Conservation (phyloP, 2,113 vertebrate species). For the Paramisgurnus dabryanus region DNA sequence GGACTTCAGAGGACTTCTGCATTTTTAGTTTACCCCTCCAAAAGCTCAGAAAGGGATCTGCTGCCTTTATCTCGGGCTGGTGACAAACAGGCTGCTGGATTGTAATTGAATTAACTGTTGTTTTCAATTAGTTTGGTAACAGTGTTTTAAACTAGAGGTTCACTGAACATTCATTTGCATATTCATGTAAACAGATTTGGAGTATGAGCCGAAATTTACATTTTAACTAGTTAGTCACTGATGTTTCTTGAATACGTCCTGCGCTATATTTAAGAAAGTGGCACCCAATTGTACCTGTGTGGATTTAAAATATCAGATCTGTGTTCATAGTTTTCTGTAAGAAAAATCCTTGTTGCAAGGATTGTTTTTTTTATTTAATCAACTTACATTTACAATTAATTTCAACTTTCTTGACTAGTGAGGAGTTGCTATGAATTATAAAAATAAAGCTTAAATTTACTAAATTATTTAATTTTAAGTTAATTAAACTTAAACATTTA, state of each 20-base stretch:
- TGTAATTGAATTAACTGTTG: conserved; percentile 13
- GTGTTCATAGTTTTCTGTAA: too few species aligned
- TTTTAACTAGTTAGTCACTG: background rate
- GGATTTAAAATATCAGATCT: too few species aligned
- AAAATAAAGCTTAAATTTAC: too few species aligned
- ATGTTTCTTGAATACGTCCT: background rate
- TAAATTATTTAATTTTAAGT: too few species aligned
- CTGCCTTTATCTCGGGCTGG: background rate
- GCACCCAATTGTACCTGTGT: too few species aligned
- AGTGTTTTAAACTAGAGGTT: background rate
- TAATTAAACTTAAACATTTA: too few species aligned
- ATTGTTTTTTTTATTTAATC: too few species aligned
- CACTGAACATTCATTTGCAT: conserved; percentile 22
- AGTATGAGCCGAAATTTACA: background rate
- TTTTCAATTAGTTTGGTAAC: conserved; percentile 16
- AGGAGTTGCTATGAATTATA: too few species aligned
- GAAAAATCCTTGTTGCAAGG: too few species aligned
- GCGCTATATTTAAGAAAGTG: too few species aligned
- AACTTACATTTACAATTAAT: too few species aligned
- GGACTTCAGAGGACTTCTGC: conserved; percentile 56
- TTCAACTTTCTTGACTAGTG: too few species aligned
- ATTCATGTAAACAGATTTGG: background rate
- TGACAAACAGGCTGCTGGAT: conserved; percentile 25
- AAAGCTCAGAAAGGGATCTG: conserved; percentile 8
- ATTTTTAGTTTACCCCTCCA: conserved; percentile 4